Percentiles rank a stretch among this genome's conserved stretches.
Evolutionary conservation across 2,797 vertebrate genomes (phyloP).

Genomic region (Rhinella marina): DNA sequence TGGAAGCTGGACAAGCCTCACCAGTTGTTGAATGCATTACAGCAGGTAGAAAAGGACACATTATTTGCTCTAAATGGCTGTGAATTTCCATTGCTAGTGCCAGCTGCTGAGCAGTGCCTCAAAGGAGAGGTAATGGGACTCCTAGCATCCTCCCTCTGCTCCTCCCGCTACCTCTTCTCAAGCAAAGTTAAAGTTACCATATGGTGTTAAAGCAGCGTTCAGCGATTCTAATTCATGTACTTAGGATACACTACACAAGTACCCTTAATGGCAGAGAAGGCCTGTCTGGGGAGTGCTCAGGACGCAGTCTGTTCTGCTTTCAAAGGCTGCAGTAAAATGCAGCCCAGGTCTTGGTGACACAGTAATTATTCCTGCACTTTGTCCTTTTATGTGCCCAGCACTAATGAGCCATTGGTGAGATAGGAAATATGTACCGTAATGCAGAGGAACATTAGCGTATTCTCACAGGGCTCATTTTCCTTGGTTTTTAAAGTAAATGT

Average conservation of each 20-base stretch:
- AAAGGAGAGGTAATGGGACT: slow-evolving; percentile 38
- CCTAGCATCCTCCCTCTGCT: slow-evolving; percentile 33
- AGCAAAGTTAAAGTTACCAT: slow-evolving; percentile 55
- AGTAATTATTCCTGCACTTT: slow-evolving; percentile 34
- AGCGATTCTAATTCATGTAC: slow-evolving; percentile 58
- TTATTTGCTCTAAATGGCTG: slow-evolving; percentile 26
- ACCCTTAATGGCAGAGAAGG: slow-evolving; percentile 45
- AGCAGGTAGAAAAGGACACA: slow-evolving; percentile 17
- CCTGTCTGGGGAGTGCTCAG: slow-evolving; percentile 52
- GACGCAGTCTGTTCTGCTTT: slow-evolving; percentile 16
- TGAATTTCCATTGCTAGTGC: slow-evolving; percentile 31
- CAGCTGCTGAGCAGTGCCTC: slow-evolving; percentile 33
- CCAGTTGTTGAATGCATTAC: slow-evolving; percentile 21
- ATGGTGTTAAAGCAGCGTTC: slow-evolving; percentile 60
- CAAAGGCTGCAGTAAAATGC: slow-evolving; percentile 42
- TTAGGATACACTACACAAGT: slow-evolving; percentile 55
- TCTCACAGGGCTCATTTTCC: neutral
- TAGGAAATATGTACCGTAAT: slow-evolving; percentile 1
- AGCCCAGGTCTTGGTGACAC: slow-evolving; percentile 41
- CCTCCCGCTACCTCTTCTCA: slow-evolving; percentile 22
- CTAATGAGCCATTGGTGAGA: slow-evolving; percentile 15
- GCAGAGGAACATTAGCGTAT: neutral
- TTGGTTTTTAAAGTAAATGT: neutral
- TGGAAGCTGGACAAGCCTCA: slow-evolving; percentile 19
- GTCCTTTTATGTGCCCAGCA: neutral